Conservation (phyloP, 2,113 vertebrate species). For the Microtus ochrogaster region DNA sequence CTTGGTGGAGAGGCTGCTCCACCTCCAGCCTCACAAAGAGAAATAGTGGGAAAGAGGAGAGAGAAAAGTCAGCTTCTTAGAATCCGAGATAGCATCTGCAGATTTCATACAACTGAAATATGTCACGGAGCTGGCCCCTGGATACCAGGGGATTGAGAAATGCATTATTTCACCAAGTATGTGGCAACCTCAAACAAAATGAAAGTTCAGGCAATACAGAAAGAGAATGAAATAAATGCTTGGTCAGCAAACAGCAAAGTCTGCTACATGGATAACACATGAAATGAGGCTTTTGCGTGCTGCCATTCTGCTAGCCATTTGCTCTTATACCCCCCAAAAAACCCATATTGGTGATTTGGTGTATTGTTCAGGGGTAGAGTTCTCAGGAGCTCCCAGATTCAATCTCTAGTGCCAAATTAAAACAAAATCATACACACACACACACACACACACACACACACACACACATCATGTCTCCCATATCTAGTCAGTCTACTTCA, state of each 20-base stretch:
- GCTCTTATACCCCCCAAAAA: neutral
- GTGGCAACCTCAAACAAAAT: neutral
- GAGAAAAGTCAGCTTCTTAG: neutral
- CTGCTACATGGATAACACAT: neutral
- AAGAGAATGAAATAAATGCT: neutral
- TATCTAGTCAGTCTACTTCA: neutral
- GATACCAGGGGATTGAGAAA: neutral
- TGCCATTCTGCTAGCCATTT: rapidly evolving
- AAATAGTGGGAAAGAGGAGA: neutral
- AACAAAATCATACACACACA: neutral
- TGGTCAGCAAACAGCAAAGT: neutral
- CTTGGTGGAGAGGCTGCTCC: neutral
- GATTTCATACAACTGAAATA: neutral
- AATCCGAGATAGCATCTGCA: neutral
- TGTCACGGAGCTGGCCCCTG: neutral
- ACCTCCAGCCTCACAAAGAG: neutral
- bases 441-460: neutral
- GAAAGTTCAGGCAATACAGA: neutral
- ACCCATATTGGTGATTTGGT: neutral
- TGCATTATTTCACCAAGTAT: neutral
- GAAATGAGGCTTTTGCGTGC: neutral
- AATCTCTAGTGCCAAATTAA: neutral
- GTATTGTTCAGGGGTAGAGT: neutral
- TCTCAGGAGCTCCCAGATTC: neutral
- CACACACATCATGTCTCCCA: neutral